Evolutionary conservation across 2,113 vertebrate genomes (phyloP).

Genomic region (Ophthalmolycus amberensis): DNA sequence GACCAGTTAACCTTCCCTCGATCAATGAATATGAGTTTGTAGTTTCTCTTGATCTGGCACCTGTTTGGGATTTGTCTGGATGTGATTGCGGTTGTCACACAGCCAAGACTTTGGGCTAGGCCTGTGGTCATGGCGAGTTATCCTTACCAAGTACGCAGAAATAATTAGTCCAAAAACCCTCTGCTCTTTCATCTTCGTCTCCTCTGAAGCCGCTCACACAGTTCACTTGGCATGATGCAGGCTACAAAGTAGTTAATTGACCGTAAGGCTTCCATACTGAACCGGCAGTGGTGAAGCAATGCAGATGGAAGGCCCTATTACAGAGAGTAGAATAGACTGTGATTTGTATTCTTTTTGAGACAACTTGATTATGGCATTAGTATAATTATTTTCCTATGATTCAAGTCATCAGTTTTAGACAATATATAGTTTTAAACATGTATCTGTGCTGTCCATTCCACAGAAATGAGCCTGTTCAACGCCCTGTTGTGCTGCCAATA

Average conservation of each 20-base stretch:
- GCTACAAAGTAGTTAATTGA: conserved; percentile 55
- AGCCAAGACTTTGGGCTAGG: conserved; percentile 37
- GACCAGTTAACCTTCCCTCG: too few relatives aligned
- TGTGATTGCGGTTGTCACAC: conserved; percentile 22
- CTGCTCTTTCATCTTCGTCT: conserved; percentile 63
- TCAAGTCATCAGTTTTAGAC: neutral
- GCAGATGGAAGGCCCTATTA: conserved; percentile 25
- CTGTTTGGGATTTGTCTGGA: conserved; percentile 23
- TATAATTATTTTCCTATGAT: neutral
- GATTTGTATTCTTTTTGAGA: neutral
- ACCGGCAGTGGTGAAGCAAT: conserved; percentile 19
- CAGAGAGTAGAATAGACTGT: neutral
- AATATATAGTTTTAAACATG: neutral
- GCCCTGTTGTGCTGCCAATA: conserved; percentile 13
- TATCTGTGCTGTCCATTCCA: neutral
- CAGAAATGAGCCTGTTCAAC: neutral
- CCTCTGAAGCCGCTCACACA: conserved; percentile 54
- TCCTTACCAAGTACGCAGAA: conserved; percentile 63
- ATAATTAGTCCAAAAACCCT: conserved; percentile 64
- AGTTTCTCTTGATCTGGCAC: conserved; percentile 24
- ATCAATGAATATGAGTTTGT: neutral
- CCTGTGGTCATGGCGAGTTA: conserved; percentile 59
- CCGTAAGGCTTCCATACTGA: conserved; percentile 36
- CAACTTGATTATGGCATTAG: neutral
- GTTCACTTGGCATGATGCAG: conserved; percentile 48